Evolutionary conservation across 2,888 invertebrate species (phyloP).

Genomic region (Luperina testacea): DNA sequence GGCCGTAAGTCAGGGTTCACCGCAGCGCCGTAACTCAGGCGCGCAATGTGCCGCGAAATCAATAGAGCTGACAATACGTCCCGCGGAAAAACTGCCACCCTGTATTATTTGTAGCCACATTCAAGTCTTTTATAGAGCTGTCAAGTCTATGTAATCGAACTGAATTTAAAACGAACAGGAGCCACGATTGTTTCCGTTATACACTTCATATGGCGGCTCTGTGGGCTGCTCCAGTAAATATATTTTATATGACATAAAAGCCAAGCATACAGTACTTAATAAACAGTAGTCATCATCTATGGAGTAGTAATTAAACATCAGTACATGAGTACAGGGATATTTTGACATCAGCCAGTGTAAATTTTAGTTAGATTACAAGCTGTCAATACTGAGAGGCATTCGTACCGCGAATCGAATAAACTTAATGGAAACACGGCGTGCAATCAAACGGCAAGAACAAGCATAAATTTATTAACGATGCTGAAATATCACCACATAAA

Average conservation of each 20-base stretch:
- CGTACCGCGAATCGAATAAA: slow-evolving; percentile 82
- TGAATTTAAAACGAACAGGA: slow-evolving; percentile 48
- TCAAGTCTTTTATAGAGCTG: slow-evolving; percentile 63
- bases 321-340: slow-evolving; percentile 61
- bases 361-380: slow-evolving; percentile 81
- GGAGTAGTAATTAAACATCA: slow-evolving; percentile 61
- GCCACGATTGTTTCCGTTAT: slow-evolving; percentile 11
- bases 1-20: slow-evolving; percentile 84
- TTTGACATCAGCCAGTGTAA: slow-evolving; percentile 73
- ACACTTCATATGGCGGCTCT: not conserved
- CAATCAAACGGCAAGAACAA: slow-evolving; percentile 89
- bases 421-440: slow-evolving; percentile 85
- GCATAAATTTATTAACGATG: slow-evolving; percentile 90
- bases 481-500: slow-evolving; percentile 90
- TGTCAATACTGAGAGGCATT: slow-evolving; percentile 80
- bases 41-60: slow-evolving; percentile 89
- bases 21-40: slow-evolving; percentile 84
- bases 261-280: slow-evolving; percentile 19
- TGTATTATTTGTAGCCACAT: slow-evolving; percentile 59
- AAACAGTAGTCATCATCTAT: slow-evolving; percentile 43
- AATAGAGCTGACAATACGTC: slow-evolving; percentile 81
- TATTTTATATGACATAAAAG: slow-evolving; percentile 33
- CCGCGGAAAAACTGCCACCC: slow-evolving; percentile 63
- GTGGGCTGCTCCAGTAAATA: slow-evolving; percentile 24
- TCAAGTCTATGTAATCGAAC: slow-evolving; percentile 64